Base-by-base conservation (phyloP, 2,113 vertebrate genomes). In the Notothenia rossii region DNA sequence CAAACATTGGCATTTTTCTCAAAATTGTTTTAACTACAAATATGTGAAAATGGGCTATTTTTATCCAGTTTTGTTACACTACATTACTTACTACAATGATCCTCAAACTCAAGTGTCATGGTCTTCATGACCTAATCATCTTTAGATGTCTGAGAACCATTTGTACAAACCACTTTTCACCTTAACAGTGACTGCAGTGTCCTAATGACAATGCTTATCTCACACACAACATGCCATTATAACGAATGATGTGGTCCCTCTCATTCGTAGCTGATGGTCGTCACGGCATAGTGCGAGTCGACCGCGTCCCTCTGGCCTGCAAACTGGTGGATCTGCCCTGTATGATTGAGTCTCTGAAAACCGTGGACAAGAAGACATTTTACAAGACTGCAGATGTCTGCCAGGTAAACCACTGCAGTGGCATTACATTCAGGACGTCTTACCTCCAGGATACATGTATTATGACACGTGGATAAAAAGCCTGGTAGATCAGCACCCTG, bases 381-480 rank as follows among this genome's bases (percentile, higher is more conserved):
- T 99, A 99, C 84, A 98, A 99, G 89, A 99, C 97, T 9, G 98
- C 98, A 0, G 97, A 99, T 90, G 90, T 99, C 84, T 99, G 97
- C 80, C 98, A 99, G 97, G 98, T 99, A 95, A 86, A 85, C 51
- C 45, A 5, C 49, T 13, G 5, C 43, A 40, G 8, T 43, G 55
- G 20, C 10, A 36, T 58, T 17, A 46, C 2, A 48, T 63, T 22
- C 7, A 54, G 20, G 46, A 49, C 18, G 1, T 25, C 20, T 7
- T 55, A 29, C 55, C 68, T 3, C 14, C 5, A 45, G 17, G 55
- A 54, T 14, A 60, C 11, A 33, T 33, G 51, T 18, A 0, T 25
- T 53, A 5, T 17, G 13, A 54, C 9, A 20, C 25, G 15, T 22
- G 25, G 7, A 58, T 20, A 48, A 54, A 54, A 64, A 17, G 96